These are phyloP conservation scores for Ceramica pisi DNA, from an alignment of 2,888 invertebrate species.

Conservation along the genomic window DNA sequence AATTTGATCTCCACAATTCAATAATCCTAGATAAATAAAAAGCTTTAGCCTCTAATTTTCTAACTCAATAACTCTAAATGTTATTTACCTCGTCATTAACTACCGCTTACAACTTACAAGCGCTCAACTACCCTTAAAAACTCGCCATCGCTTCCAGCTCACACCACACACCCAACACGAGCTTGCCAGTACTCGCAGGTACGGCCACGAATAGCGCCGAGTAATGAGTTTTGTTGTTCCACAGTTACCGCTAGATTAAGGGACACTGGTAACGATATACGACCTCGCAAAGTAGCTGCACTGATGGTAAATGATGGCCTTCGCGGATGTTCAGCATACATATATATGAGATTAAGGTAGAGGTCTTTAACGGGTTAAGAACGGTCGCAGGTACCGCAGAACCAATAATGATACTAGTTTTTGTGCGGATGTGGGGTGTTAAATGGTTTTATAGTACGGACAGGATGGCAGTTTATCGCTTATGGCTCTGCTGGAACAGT, in stretches of 20 bases:
- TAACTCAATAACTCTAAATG: no score
- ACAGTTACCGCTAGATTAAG: slow-evolving; percentile 84
- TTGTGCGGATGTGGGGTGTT: slow-evolving; percentile 37
- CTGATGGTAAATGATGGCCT: slow-evolving; percentile 68
- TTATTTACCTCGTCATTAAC: background rate
- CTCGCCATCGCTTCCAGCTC: slow-evolving; percentile 58
- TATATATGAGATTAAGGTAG: slow-evolving; percentile 33
- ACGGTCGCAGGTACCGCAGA: slow-evolving; percentile 22
- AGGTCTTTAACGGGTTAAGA: slow-evolving; percentile 39
- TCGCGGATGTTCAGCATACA: slow-evolving; percentile 42
- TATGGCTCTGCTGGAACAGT: background rate
- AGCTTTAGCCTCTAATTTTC: background rate
- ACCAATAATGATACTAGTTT: slow-evolving; percentile 43
- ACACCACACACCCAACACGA: slow-evolving; percentile 69
- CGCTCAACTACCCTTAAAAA: background rate
- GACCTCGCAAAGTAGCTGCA: slow-evolving; percentile 68
- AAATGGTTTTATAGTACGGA: slow-evolving; percentile 26
- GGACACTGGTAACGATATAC: slow-evolving; percentile 79
- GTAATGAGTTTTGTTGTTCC: slow-evolving; percentile 90
- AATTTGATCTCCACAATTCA: no score
- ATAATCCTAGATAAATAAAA: no score
- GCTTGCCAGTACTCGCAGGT: slow-evolving; percentile 84
- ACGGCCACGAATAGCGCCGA: slow-evolving; percentile 82
- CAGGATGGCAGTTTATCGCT: slow-evolving; percentile 5
- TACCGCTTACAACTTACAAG: background rate